A percentile compares a stretch with the other conserved stretches of the same genome.
phyloP scores from a whole-genome alignment of 2,888 invertebrate genomes.

The Poecilobothrus nobilitatus region DNA sequence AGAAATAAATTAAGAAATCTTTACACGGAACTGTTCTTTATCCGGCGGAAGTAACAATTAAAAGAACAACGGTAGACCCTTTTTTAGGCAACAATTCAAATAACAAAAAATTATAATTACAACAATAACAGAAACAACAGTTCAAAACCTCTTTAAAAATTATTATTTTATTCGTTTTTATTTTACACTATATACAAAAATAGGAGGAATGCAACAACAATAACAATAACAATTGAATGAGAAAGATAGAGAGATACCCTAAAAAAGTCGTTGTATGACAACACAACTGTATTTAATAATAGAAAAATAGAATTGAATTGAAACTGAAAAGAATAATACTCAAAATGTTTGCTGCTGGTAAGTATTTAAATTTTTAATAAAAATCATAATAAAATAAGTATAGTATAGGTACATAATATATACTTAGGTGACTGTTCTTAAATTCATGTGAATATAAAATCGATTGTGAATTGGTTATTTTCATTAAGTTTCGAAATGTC shows the following conservation, averaged over 20 bases:
- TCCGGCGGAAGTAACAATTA: slow-evolving; percentile 19
- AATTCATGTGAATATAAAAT: too few relatives aligned
- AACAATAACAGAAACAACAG: background rate
- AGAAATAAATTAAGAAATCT: slow-evolving; percentile 16
- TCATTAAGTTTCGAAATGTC: too few relatives aligned
- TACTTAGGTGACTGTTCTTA: too few relatives aligned
- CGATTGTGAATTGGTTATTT: too few relatives aligned
- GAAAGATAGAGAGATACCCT: background rate
- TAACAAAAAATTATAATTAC: background rate
- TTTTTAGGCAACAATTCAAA: background rate
- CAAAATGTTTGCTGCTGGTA: background rate
- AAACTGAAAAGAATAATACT: background rate
- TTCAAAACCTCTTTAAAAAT: too few relatives aligned
- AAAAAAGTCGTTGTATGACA: background rate
- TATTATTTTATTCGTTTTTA: too few relatives aligned
- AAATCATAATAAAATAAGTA: too few relatives aligned
- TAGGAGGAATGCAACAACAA: too few relatives aligned
- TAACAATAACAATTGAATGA: background rate
- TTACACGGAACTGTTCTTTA: slow-evolving; percentile 18
- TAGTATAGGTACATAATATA: too few relatives aligned
- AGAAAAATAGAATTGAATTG: background rate
- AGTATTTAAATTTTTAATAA: background rate
- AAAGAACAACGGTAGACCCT: slow-evolving; percentile 8
- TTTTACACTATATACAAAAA: too few relatives aligned
- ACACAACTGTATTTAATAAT: background rate